phyloP scores from a whole-genome alignment of 2,888 invertebrate genomes.

The Phorcus lineatus region DNA sequence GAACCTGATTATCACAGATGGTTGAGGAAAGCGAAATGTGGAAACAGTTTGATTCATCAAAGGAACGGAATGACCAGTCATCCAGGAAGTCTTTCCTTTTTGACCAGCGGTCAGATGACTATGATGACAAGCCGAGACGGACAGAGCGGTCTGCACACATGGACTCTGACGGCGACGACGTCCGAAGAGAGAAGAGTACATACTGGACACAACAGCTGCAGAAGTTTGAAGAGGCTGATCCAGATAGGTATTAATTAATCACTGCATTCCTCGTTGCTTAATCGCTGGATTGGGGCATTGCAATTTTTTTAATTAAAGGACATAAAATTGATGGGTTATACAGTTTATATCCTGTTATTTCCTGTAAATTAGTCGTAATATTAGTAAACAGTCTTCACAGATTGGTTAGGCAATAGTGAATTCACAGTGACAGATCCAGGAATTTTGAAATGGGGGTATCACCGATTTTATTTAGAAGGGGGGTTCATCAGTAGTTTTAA shows the following conservation, averaged over 20 bases:
- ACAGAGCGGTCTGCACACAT: slow-evolving; percentile 53
- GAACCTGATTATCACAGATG: slow-evolving; percentile 42
- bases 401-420: no score
- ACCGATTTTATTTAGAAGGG: no score
- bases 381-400: no score
- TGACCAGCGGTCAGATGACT: slow-evolving; percentile 31
- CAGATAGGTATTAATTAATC: slow-evolving; percentile 62
- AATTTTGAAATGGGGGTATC: no score
- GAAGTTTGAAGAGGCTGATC: slow-evolving; percentile 56
- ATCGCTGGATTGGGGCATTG: no score
- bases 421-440: no score
- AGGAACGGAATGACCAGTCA: slow-evolving; percentile 3
- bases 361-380: no score
- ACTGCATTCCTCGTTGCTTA: no score
- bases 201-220: slow-evolving; percentile 63
- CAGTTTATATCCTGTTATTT: no score
- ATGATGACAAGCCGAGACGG: slow-evolving; percentile 25
- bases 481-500: no score
- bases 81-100: slow-evolving; percentile 10
- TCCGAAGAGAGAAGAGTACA: slow-evolving; percentile 36
- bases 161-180: slow-evolving; percentile 46
- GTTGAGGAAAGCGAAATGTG: slow-evolving; percentile 68
- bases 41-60: slow-evolving; percentile 41
- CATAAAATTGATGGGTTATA: no score
- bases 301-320: no score